Conservation (phyloP, 2,113 vertebrate genomes). For the Henicopernis longicauda region DNA sequence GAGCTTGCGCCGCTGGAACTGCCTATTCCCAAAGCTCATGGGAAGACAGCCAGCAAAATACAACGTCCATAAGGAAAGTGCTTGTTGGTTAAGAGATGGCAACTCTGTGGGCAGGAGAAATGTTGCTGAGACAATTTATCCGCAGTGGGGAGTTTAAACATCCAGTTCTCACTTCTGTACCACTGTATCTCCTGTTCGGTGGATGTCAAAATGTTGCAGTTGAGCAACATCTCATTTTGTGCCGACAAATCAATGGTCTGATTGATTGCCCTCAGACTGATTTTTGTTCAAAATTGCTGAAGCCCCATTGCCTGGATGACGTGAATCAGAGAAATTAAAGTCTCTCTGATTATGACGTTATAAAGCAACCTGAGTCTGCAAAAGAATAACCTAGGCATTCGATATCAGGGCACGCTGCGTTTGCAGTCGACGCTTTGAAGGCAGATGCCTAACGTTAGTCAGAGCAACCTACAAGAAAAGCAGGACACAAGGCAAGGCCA, state of each 20-base stretch:
- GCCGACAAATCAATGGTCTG: background rate
- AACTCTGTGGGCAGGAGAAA: background rate
- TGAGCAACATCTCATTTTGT: background rate
- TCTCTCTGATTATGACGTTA: background rate
- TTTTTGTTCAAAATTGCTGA: constrained; percentile 26
- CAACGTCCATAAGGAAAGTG: background rate
- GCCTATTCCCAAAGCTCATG: background rate
- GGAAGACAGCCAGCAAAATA: background rate
- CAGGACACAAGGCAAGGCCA: background rate
- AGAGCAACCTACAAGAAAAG: background rate
- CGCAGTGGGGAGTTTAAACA: background rate
- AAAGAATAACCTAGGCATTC: background rate
- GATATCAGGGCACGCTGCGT: background rate
- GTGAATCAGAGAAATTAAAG: background rate
- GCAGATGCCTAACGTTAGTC: background rate
- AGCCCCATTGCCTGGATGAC: background rate
- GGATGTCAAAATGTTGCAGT: background rate
- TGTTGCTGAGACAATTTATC: background rate
- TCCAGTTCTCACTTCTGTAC: background rate
- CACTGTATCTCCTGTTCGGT: background rate
- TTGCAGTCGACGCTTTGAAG: background rate
- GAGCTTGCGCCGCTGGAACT: background rate
- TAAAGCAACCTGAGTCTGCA: background rate
- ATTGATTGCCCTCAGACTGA: background rate
- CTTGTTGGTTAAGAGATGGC: background rate